These are phyloP conservation scores for Phenganax marumi DNA, from an alignment of 92 coral and sea anemone species.

Conservation along the genomic window DNA sequence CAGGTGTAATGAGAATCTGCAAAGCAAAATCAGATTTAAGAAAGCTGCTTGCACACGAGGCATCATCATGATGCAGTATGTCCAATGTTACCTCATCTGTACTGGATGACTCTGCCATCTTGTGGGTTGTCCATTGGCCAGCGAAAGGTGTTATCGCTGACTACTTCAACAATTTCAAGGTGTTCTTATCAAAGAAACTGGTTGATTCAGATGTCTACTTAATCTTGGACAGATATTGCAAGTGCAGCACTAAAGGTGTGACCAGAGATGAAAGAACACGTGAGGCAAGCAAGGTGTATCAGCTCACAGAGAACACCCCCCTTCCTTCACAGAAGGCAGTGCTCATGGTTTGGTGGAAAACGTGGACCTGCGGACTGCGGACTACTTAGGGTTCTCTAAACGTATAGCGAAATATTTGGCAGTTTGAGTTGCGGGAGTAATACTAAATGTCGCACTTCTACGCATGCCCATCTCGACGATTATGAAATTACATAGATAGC, in stretches of 20 bases:
- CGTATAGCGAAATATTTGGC: no score
- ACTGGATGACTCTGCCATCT: constrained; percentile 63
- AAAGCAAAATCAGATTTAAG: constrained; percentile 61
- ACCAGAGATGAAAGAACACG: constrained; percentile 59
- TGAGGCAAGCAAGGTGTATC: constrained; percentile 66
- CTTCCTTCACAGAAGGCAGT: constrained; percentile 66
- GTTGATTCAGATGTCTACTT: constrained; percentile 56
- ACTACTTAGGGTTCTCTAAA: no score
- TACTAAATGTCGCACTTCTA: no score
- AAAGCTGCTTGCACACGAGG: constrained; percentile 55
- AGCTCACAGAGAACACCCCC: constrained; percentile 58
- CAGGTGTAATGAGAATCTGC: constrained; percentile 58
- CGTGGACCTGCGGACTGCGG: no score
- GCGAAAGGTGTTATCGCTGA: constrained; percentile 47
- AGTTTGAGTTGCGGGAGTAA: no score
- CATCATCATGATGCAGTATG: constrained; percentile 33
- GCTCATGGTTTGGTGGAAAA: constrained; percentile 60
- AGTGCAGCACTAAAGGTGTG: constrained; percentile 61
- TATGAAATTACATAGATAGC: no score
- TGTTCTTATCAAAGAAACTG: constrained; percentile 47
- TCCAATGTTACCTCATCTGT: constrained; percentile 44
- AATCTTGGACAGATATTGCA: constrained; percentile 62
- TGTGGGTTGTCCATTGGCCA: constrained; percentile 68
- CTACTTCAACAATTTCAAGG: constrained; percentile 59
- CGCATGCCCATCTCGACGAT: no score